Evolutionary conservation across 2,113 vertebrate genomes (phyloP), one percentile per base, ranked within the genome.

Genomic region (Ondatra zibethicus): DNA sequence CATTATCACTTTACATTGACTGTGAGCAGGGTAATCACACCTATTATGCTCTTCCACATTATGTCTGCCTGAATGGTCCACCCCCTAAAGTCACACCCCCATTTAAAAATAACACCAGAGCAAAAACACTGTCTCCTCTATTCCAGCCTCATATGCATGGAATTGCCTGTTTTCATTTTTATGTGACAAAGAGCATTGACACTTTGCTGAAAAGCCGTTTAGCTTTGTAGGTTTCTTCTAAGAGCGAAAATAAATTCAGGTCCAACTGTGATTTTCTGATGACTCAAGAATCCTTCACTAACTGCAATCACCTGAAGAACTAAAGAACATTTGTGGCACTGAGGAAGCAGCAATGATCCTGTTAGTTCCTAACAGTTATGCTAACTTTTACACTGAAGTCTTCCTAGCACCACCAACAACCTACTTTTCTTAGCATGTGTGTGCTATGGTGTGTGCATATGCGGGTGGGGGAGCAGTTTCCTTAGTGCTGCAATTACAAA

Each of bases 91-190:
- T 70, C 33, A 76, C 50, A 84, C 93, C 78, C 89, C 63, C 9
- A 25, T 84, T 94, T 95, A 95, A 97, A 98, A 97, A 97, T 97
- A 97, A 93, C 94, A 94, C 0, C 42, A 36, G 93, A 52, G 81
- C 85, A 95, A 93, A 96, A 50, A 94, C 92, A 92, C 42, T 47
- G 76, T 94, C 93, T 96, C 88, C 50, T 96, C 88, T 92, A 45
- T 91, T 96, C 76, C 50, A 95, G 77, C 77, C 93, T 80, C n/a
- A 36, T 52, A 55, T 91, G 76, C 86, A 96, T 27, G 29, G 77
- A 97, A 97, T 96, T 97, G 93, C 95, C 92, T 72, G 61, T 97
- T 97, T 98, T 96, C 86, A 89, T 91, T 86, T 92, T 58, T 89
- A 95, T 92, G 61, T 95, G 88, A 95, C 87, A 97, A 80, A 45